Percentiles rank a stretch among this genome's conserved stretches.
Evolutionary conservation across 2,888 invertebrate genomes (phyloP).

Genomic region (Dermolepida albohirtum): DNA sequence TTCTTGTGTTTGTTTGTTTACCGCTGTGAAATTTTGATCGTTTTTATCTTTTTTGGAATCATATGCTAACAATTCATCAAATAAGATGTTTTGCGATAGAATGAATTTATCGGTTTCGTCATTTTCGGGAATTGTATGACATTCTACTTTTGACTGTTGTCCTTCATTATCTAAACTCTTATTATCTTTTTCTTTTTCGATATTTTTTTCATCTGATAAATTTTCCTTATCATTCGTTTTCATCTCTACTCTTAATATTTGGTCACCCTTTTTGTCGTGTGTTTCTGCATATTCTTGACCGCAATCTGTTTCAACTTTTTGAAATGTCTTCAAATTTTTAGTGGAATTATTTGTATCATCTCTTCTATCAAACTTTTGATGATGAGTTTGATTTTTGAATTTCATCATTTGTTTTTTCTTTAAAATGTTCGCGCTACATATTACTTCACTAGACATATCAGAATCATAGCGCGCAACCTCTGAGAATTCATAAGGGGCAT

Average conservation of each 20-base stretch:
- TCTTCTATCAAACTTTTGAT: not conserved
- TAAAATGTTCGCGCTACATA: not conserved
- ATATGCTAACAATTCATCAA: not conserved
- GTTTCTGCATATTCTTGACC: no score
- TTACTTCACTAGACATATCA: constrained; percentile 17
- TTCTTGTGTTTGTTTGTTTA: not conserved
- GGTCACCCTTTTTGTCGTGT: no score
- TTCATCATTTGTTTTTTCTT: constrained; percentile 3
- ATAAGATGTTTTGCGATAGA: constrained; percentile 5
- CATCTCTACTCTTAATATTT: no score
- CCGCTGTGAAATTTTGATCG: no score
- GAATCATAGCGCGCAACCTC: not conserved
- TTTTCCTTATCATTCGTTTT: no score
- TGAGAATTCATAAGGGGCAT: no score
- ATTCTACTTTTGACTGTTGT: no score
- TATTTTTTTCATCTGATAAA: no score
- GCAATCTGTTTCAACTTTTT: no score
- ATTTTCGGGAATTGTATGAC: no score
- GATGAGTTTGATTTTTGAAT: not conserved
- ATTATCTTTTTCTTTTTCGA: no score
- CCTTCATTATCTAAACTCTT: no score
- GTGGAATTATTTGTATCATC: not conserved
- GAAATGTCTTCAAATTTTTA: not conserved
- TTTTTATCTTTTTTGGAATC: not conserved
- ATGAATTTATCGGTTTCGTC: not conserved